Evolutionary conservation across 2,113 vertebrate genomes (phyloP).

Genomic region (Taxidea taxus): DNA sequence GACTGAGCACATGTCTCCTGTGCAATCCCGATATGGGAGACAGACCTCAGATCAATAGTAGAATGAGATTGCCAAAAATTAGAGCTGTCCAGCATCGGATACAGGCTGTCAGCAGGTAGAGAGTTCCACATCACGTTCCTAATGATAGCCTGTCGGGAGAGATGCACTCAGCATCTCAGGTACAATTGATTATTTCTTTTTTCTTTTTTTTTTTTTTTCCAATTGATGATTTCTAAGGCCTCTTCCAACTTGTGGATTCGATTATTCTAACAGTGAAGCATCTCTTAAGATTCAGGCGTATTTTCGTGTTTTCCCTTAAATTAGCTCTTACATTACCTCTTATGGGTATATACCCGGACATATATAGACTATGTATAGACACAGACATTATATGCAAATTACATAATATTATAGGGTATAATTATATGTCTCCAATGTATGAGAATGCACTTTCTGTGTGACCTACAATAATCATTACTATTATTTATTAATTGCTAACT

Average conservation of each 20-base stretch:
- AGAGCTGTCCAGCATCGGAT: neutral
- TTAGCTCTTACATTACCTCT: neutral
- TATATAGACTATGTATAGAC: neutral
- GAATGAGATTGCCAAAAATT: slow-evolving; percentile 1
- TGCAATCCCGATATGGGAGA: neutral
- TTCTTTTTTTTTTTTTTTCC: too few species aligned
- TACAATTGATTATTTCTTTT: neutral
- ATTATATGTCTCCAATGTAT: neutral
- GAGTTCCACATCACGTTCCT: neutral
- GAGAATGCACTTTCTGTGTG: neutral
- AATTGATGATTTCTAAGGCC: neutral
- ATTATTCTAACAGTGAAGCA: slow-evolving; percentile 11
- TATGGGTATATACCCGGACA: neutral
- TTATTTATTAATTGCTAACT: neutral
- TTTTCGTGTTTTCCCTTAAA: neutral
- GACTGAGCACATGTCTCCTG: neutral
- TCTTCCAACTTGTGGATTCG: neutral
- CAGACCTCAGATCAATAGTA: slow-evolving; percentile 51
- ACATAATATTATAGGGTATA: neutral
- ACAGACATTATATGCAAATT: neutral
- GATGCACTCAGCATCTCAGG: neutral
- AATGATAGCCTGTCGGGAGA: slow-evolving; percentile 38
- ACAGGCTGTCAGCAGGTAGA: slow-evolving; percentile 26
- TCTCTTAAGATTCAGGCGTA: neutral
- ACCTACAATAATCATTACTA: neutral